Conservation (phyloP, 2,797 vertebrate species). For the Lophotriccus pileatus region DNA sequence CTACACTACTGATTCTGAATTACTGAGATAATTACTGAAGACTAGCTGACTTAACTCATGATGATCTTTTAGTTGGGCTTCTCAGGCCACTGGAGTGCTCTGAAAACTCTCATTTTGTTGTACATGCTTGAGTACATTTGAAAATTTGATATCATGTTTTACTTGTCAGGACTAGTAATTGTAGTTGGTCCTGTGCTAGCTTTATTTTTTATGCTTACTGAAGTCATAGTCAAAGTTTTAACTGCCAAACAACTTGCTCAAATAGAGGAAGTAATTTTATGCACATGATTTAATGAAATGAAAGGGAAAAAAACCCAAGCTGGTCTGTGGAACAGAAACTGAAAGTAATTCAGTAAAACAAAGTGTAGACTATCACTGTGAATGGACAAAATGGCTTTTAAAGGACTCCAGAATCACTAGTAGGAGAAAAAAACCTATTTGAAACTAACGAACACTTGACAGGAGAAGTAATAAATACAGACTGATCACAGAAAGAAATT, state of each 20-base stretch:
- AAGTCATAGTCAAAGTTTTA: background rate
- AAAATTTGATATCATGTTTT: background rate
- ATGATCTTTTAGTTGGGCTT: background rate
- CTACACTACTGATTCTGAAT: background rate
- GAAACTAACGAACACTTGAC: background rate
- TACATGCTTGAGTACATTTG: background rate
- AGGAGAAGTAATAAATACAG: background rate
- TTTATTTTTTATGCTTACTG: background rate
- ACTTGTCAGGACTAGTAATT: background rate
- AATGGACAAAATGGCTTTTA: background rate
- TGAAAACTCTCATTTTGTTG: background rate
- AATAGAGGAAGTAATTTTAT: background rate
- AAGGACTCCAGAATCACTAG: background rate
- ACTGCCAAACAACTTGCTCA: background rate
- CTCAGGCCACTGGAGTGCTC: background rate
- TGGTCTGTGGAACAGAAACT: slow-evolving; percentile 1
- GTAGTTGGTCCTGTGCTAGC: background rate
- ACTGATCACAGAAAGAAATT: background rate
- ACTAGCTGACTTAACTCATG: background rate
- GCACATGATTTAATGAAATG: background rate
- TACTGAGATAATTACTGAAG: background rate
- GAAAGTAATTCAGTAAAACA: slow-evolving; percentile 21
- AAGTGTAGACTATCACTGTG: background rate
- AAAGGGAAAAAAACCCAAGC: background rate
- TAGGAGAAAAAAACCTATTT: background rate